Percentiles rank a stretch among this genome's conserved stretches.
These are phyloP conservation scores for Drosophila kanapiae DNA, from an alignment of 1,140 invertebrate genomes.

Conservation along the genomic window DNA sequence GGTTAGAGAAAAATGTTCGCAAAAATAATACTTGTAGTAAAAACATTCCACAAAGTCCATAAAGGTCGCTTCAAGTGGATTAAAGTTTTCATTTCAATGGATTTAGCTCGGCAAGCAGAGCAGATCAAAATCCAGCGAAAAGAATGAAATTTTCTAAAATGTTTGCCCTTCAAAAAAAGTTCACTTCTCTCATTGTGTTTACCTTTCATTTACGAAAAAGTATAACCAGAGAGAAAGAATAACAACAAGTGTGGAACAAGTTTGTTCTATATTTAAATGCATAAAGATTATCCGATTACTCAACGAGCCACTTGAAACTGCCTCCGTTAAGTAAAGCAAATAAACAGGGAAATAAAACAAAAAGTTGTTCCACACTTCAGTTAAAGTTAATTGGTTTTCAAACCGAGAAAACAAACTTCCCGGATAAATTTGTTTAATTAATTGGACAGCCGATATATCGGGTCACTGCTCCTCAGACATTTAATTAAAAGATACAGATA, in stretches of 20 bases:
- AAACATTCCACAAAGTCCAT: slow-evolving; percentile 8
- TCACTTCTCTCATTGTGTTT: slow-evolving; percentile 16
- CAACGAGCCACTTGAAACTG: slow-evolving; percentile 41
- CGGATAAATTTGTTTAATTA: slow-evolving; percentile 58
- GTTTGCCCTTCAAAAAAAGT: slow-evolving; percentile 27
- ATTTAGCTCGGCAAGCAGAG: slow-evolving; percentile 9
- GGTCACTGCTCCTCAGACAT: slow-evolving; percentile 23
- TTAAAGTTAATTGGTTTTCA: slow-evolving; percentile 34
- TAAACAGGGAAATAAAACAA: slow-evolving; percentile 17
- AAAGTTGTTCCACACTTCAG: slow-evolving; percentile 22
- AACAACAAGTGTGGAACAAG: slow-evolving; percentile 27
- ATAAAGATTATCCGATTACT: slow-evolving; percentile 27
- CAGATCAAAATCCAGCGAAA: slow-evolving; percentile 9
- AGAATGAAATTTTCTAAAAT: not conserved
- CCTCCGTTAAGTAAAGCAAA: slow-evolving; percentile 25
- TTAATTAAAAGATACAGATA: slow-evolving; percentile 48
- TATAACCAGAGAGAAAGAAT: not conserved
- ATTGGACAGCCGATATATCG: slow-evolving; percentile 19
- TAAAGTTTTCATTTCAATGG: slow-evolving; percentile 18
- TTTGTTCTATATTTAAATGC: slow-evolving; percentile 39
- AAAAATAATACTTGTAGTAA: slow-evolving; percentile 2
- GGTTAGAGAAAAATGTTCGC: slow-evolving; percentile 33
- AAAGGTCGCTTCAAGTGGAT: slow-evolving; percentile 1
- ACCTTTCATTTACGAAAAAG: slow-evolving; percentile 22
- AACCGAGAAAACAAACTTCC: slow-evolving; percentile 9